These are phyloP conservation scores for Parauchenoglanis punctatus DNA, from an alignment of 2,797 vertebrate genomes.

Conservation along the genomic window DNA sequence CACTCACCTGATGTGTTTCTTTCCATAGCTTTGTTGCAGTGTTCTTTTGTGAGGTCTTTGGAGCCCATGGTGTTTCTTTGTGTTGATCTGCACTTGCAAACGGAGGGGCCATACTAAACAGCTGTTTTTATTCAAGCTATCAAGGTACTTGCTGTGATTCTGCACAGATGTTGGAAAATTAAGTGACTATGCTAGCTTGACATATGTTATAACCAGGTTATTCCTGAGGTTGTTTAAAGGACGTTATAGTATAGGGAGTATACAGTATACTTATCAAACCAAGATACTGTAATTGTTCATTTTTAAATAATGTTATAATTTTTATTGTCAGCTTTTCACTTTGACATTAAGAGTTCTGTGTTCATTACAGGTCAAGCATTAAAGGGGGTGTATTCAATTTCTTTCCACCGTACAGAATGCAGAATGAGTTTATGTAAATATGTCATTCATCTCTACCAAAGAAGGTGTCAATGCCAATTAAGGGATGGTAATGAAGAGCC, in stretches of 20 bases:
- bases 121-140: background rate
- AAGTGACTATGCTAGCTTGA: background rate
- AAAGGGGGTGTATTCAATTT: background rate
- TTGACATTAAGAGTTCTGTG: background rate
- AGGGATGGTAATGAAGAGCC: background rate
- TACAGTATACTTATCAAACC: background rate
- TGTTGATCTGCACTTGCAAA: background rate
- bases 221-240: background rate
- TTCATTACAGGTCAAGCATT: background rate
- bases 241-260: background rate
- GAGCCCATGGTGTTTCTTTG: background rate
- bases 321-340: background rate
- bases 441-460: background rate
- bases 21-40: background rate
- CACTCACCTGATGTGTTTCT: background rate
- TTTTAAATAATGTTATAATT: background rate
- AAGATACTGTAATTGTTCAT: background rate
- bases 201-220: background rate
- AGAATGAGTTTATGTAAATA: background rate
- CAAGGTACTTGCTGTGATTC: background rate
- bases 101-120: background rate
- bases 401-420: background rate
- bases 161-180: background rate
- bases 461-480: slow-evolving; percentile 11
- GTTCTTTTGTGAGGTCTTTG: background rate